Base-by-base conservation (phyloP, 2,113 vertebrate genomes). In the Hippoglossus stenolepis region DNA sequence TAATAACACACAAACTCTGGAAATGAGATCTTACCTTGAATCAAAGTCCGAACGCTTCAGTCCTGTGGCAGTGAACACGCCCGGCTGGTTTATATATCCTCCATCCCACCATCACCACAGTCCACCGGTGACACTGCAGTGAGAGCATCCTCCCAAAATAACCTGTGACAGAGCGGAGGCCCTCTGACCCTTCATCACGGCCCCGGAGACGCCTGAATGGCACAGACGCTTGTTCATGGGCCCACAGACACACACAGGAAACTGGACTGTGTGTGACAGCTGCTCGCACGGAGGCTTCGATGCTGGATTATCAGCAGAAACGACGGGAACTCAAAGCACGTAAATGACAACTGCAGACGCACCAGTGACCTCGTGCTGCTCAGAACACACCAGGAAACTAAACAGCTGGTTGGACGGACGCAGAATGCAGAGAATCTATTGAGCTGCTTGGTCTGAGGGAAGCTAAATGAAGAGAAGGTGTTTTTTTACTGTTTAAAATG, bases 141-240 rank as follows among this genome's bases (percentile, higher is more conserved):
- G 79, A 91, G 75, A 67, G 38, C 28, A 87, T 88, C 85, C 80
- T 84, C 90, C 88, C 53, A 94, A 94, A 95, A 93, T 94, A 94
- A 90, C 92, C 35, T 5, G 67, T 93, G 90, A 94, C 88, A 70
- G 70, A 84, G 69, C 5, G 6, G 45, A 68, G 73, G 64, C 77
- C 77, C 85, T 65, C 87, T 21, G 74, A 79, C 74, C 76, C 80
- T 75, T 57, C 80, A 79, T 85, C 83, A 68, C 63, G 28, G 72
- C 80, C 80, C 64, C 23, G 77, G 43, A 85, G 77, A 62, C 67
- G 64, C 40, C 67, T 47, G 69, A 80, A 53, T 68, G 77, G 78
- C 63, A 23, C 23, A 1, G 23, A 23, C 23, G 23, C 23, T 23
- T 23, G 23, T 23, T 23, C 23, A 23, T 23, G 23, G 23, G 23